Percentiles rank a stretch among this genome's conserved stretches.
These are phyloP conservation scores for Pica pica DNA, from an alignment of 2,113 vertebrate species.

Conservation along the genomic window DNA sequence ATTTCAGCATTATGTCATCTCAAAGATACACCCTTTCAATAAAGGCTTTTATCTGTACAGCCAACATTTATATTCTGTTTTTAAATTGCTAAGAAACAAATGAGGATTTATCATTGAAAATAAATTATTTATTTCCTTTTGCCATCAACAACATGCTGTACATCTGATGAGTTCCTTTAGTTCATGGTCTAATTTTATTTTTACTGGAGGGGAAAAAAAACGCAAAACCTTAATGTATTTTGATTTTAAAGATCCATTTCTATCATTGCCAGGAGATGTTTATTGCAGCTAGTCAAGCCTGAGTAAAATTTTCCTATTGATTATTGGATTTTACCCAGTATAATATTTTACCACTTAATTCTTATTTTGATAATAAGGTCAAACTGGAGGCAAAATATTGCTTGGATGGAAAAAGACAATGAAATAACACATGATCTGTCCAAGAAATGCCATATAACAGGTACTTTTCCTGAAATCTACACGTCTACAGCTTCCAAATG, in stretches of 20 bases:
- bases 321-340: constrained; percentile 2
- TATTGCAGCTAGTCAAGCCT: not conserved
- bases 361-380: not conserved
- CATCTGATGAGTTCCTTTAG: not conserved
- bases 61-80: not conserved
- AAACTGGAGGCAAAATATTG: not conserved
- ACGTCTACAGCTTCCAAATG: not conserved
- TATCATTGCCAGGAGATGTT: not conserved
- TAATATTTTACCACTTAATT: not conserved
- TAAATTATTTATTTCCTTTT: not conserved
- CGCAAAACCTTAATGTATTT: not conserved
- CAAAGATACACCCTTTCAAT: not conserved
- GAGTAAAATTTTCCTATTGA: not conserved
- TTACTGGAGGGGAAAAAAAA: not conserved
- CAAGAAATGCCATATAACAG: not conserved
- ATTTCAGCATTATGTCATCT: not conserved
- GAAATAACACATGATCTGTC: not conserved
- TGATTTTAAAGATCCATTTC: not conserved
- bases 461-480: not conserved
- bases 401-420: not conserved
- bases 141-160: not conserved
- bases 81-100: not conserved
- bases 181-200: not conserved
- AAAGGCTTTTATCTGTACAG: not conserved
- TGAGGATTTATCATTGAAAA: not conserved